Evolutionary conservation across 2,797 vertebrate genomes (phyloP).

Genomic region (Pachyuromys duprasi): DNA sequence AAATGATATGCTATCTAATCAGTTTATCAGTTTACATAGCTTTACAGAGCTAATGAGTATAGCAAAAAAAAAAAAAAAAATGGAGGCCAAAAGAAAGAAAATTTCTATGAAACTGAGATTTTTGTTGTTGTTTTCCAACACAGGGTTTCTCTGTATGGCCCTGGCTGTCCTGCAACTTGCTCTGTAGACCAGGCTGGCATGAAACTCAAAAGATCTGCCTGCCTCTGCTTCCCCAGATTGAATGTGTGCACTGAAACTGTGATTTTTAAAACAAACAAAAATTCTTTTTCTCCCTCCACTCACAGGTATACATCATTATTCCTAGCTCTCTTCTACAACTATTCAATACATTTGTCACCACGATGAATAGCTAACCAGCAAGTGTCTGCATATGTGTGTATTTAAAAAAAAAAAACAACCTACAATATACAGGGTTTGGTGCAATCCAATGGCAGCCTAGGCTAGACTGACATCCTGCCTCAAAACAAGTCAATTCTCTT

Average conservation of each 20-base stretch:
- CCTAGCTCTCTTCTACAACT: background rate
- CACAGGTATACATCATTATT: background rate
- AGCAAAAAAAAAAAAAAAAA: background rate
- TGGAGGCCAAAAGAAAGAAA: background rate
- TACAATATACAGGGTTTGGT: too few relatives aligned
- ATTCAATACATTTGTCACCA: background rate
- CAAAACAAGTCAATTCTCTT: background rate
- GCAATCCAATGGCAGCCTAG: background rate
- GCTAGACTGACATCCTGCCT: background rate
- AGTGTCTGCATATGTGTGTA: too few relatives aligned
- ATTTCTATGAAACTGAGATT: background rate
- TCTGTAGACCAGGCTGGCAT: background rate
- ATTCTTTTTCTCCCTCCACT: background rate
- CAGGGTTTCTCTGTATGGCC: background rate
- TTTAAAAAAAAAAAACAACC: constrained; percentile 37
- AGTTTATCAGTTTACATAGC: background rate
- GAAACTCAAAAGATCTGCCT: background rate
- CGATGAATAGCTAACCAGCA: background rate
- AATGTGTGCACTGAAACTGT: background rate
- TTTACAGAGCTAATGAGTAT: background rate
- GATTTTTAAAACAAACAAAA: background rate
- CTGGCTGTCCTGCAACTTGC: background rate
- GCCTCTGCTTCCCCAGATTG: background rate
- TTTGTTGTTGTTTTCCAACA: background rate
- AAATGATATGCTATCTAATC: background rate